These are phyloP conservation scores for Lymantria monacha DNA, from an alignment of 2,888 invertebrate species.

Conservation along the genomic window DNA sequence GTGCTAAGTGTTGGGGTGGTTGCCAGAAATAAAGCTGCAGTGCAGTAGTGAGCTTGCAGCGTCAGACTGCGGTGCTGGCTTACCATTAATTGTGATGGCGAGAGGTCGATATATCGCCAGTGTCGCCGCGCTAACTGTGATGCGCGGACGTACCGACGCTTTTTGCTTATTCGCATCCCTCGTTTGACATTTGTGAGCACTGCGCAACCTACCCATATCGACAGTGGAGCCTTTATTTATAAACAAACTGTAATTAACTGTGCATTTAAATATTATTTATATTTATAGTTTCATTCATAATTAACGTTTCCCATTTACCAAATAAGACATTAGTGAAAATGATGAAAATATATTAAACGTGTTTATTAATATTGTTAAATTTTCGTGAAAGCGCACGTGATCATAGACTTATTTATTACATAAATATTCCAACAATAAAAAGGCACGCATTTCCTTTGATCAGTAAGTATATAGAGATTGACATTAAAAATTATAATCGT, in stretches of 20 bases:
- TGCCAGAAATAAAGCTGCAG: constrained; percentile 81
- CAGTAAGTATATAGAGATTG: not conserved
- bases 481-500: not conserved
- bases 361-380: constrained; percentile 28
- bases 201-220: constrained; percentile 43
- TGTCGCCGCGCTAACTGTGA: constrained; percentile 61
- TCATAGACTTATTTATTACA: constrained; percentile 18
- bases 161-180: constrained; percentile 17
- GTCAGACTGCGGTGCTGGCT: constrained; percentile 64
- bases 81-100: constrained; percentile 66
- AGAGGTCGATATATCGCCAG: constrained; percentile 66
- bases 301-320: constrained; percentile 8
- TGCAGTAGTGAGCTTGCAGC: constrained; percentile 77
- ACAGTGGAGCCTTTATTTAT: constrained; percentile 60
- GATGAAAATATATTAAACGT: constrained; percentile 27
- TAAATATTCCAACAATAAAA: not conserved
- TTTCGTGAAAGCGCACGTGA: constrained; percentile 50
- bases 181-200: constrained; percentile 31
- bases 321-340: constrained; percentile 36
- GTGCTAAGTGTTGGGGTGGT: constrained; percentile 52
- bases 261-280: constrained; percentile 4
- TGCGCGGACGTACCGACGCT: constrained; percentile 46
- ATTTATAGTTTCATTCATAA: constrained; percentile 40
- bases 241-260: constrained; percentile 44
- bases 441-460: not conserved